These are phyloP conservation scores for Eupsittula cactorum DNA, from an alignment of 2,113 vertebrate genomes.

Conservation along the genomic window DNA sequence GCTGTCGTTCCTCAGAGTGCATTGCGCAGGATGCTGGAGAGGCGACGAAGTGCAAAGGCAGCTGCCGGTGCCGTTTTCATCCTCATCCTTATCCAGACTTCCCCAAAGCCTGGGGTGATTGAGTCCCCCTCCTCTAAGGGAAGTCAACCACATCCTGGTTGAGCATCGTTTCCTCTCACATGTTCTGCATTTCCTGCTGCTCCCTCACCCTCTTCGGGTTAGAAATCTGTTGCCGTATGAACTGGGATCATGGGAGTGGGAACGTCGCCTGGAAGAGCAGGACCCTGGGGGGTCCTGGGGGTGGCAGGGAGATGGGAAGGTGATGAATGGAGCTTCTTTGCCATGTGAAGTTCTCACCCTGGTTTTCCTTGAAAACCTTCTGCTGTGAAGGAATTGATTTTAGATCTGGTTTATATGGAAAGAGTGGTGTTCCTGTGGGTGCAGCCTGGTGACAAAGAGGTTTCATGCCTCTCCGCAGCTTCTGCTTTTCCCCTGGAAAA, in stretches of 20 bases:
- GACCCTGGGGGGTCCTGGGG: neutral
- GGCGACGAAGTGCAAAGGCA: neutral
- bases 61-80: neutral
- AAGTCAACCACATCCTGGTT: neutral
- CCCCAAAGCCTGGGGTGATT: neutral
- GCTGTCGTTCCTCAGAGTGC: neutral
- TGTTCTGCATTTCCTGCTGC: slow-evolving; percentile 1
- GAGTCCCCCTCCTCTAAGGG: neutral
- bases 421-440: neutral
- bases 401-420: neutral
- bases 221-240: neutral
- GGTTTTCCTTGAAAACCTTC: neutral
- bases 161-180: neutral
- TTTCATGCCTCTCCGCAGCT: neutral
- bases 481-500: neutral
- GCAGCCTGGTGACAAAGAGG: neutral
- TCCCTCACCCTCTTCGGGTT: neutral
- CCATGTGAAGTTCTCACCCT: neutral
- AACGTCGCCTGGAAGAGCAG: neutral
- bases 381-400: neutral
- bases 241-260: neutral
- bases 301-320: neutral
- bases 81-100: neutral
- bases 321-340: neutral
- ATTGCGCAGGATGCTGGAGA: neutral